These are phyloP conservation scores for Trachymyrmex septentrionalis DNA, from an alignment of 1,140 invertebrate genomes.

Conservation along the genomic window DNA sequence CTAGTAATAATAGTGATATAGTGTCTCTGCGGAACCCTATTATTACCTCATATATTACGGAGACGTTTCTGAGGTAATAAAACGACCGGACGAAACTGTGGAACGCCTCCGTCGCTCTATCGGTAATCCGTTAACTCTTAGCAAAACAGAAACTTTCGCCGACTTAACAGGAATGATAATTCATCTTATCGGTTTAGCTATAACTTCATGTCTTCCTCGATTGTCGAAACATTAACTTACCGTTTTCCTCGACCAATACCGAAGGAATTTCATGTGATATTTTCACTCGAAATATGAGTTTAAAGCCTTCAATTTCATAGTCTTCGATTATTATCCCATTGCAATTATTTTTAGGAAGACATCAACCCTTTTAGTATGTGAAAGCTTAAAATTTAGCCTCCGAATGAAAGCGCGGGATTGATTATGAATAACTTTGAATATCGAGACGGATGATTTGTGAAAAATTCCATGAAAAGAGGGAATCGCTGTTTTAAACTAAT, in stretches of 20 bases:
- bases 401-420: not conserved
- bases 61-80: slow-evolving; percentile 52
- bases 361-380: not conserved
- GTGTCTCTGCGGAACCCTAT: slow-evolving; percentile 49
- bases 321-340: not conserved
- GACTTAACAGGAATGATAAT: slow-evolving; percentile 48
- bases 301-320: not conserved
- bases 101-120: slow-evolving; percentile 31
- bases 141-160: slow-evolving; percentile 54
- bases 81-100: slow-evolving; percentile 33
- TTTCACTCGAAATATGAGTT: not conserved
- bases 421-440: slow-evolving; percentile 50
- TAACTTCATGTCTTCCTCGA: not conserved
- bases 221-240: not conserved
- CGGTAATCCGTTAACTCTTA: slow-evolving; percentile 58
- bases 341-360: not conserved
- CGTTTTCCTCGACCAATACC: not conserved
- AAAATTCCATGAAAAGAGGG: slow-evolving; percentile 30
- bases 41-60: slow-evolving; percentile 62
- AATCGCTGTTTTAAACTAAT: slow-evolving; percentile 53
- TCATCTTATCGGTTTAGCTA: slow-evolving; percentile 33
- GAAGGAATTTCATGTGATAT: not conserved
- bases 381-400: not conserved
- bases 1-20: slow-evolving; percentile 59
- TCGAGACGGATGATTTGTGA: slow-evolving; percentile 1